Evolutionary conservation across 1,140 invertebrate genomes (phyloP).

Genomic region (Dendroctonus ponderosae): DNA sequence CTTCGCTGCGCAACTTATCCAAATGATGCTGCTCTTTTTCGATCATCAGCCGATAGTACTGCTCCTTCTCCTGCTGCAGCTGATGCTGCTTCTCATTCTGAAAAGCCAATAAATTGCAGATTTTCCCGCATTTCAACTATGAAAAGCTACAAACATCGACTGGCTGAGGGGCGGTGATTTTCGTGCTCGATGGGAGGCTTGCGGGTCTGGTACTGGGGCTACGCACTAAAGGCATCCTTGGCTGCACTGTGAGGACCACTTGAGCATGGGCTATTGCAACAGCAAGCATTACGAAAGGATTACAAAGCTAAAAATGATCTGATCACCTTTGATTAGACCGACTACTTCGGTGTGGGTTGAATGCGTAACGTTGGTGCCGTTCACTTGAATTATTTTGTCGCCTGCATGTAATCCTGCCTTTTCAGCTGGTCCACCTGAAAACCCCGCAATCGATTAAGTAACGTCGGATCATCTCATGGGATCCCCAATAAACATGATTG

Average conservation of each 20-base stretch:
- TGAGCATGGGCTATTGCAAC: conserved; percentile 59
- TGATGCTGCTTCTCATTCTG: conserved; percentile 68
- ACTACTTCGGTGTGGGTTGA: conserved; percentile 93
- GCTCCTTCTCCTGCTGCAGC: conserved; percentile 62
- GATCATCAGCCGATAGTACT: conserved; percentile 69
- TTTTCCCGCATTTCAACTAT: conserved; percentile 6
- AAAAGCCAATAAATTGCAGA: conserved; percentile 36
- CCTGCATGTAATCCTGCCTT: conserved; percentile 88
- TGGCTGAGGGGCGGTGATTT: conserved; percentile 83
- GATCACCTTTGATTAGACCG: conserved; percentile 82
- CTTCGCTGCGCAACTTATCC: conserved; percentile 57
- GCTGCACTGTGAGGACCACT: conserved; percentile 63
- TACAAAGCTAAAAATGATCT: conserved; percentile 45
- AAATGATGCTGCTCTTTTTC: conserved; percentile 69
- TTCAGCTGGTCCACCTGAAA: conserved; percentile 86
- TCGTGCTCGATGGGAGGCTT: conserved; percentile 41
- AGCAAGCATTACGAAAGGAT: conserved; percentile 29
- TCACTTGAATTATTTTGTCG: conserved; percentile 94
- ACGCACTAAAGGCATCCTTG: conserved; percentile 47
- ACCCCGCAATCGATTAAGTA: background rate
- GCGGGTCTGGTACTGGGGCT: conserved; percentile 44
- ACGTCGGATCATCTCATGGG: too few species aligned
- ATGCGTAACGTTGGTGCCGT: conserved; percentile 85
- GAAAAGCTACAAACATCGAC: conserved; percentile 66
- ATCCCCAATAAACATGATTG: too few species aligned